Evolutionary conservation across 2,888 invertebrate genomes (phyloP).

Genomic region (Calameuta idolon): DNA sequence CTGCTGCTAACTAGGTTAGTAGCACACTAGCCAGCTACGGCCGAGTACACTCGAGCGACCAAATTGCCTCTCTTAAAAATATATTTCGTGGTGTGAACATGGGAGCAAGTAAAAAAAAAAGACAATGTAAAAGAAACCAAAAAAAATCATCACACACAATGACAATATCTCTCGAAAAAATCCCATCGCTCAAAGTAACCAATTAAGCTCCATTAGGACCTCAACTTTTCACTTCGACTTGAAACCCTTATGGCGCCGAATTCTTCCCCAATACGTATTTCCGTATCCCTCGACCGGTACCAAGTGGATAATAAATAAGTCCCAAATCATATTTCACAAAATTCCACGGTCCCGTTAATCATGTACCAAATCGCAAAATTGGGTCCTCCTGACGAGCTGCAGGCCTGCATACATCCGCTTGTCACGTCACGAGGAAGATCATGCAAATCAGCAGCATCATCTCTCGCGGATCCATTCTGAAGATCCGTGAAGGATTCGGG

Average conservation of each 20-base stretch:
- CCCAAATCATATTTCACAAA: neutral
- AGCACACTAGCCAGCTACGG: conserved; percentile 60
- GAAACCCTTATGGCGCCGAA: neutral
- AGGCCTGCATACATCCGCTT: conserved; percentile 53
- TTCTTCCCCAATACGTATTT: neutral
- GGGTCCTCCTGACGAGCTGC: conserved; percentile 17
- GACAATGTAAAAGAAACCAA: neutral
- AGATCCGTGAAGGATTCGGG: conserved; percentile 43
- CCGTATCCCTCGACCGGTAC: neutral
- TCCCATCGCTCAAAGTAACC: neutral
- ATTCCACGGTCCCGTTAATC: neutral
- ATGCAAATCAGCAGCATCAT: conserved; percentile 46
- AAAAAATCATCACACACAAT: neutral
- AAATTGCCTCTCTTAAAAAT: conserved; percentile 58
- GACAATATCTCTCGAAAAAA: neutral
- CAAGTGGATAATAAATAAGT: neutral
- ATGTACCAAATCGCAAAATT: conserved; percentile 9
- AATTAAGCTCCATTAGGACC: no score
- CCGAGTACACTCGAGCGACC: conserved; percentile 55
- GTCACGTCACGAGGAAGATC: conserved; percentile 51
- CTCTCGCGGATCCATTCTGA: conserved; percentile 14
- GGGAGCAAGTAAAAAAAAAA: neutral
- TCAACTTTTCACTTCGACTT: neutral
- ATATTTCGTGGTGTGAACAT: conserved; percentile 40
- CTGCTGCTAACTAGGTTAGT: conserved; percentile 65